phyloP scores from a whole-genome alignment of 2,113 vertebrate species.

The Brienomyrus brachyistius region DNA sequence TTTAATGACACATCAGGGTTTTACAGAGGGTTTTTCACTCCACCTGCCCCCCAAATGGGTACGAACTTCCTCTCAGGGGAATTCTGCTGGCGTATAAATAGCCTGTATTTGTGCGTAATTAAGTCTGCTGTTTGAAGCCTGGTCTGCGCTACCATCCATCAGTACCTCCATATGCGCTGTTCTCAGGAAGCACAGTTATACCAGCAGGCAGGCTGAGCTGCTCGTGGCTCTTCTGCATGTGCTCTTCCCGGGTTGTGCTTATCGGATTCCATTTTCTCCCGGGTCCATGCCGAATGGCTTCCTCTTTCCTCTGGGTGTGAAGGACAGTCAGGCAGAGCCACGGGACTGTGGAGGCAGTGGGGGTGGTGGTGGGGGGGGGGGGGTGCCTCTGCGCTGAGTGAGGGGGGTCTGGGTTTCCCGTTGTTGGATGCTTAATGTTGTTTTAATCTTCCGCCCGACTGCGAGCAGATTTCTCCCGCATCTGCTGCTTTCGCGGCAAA shows the following conservation, averaged over 20 bases:
- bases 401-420: constrained; percentile 38
- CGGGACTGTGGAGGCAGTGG: not conserved
- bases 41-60: not conserved
- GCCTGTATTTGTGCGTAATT: not conserved
- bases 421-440: constrained; percentile 31
- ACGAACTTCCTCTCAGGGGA: not conserved
- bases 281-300: not conserved
- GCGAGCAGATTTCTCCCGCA: constrained; percentile 42
- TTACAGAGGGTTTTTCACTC: not conserved
- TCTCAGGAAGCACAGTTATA: not conserved
- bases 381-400: constrained; percentile 28
- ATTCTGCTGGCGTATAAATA: not conserved
- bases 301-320: not conserved
- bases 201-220: not conserved
- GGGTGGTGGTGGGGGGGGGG: not conserved
- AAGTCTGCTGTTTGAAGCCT: constrained; percentile 2
- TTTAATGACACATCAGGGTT: not conserved
- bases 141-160: not conserved
- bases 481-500: constrained; percentile 36
- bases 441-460: constrained; percentile 47
- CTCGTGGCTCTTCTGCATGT: not conserved
- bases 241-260: not conserved
- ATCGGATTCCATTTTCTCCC: not conserved
- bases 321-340: not conserved
- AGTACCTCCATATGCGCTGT: not conserved